A percentile compares a stretch with the other conserved stretches of the same genome.
Conservation (phyloP, 2,113 vertebrate species). For the Varanus salvator region DNA sequence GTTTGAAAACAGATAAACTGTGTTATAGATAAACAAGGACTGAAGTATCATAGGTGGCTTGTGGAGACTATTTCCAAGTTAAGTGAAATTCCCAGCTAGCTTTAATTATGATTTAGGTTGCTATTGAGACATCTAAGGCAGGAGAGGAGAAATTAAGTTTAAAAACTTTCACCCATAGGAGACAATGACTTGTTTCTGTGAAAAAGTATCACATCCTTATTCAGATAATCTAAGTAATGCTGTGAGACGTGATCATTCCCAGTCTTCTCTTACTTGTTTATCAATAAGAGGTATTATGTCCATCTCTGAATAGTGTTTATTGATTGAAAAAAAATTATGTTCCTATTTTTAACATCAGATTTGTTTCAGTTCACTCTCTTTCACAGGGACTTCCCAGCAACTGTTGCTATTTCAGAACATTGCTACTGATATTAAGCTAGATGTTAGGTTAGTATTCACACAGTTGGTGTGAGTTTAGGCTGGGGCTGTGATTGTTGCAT, state of each 20-base stretch:
- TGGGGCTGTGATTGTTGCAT: background rate
- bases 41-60: background rate
- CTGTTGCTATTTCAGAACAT: background rate
- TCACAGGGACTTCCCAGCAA: background rate
- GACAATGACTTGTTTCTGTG: background rate
- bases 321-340: background rate
- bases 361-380: background rate
- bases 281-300: background rate
- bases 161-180: background rate
- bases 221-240: background rate
- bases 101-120: background rate
- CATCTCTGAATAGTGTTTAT: background rate
- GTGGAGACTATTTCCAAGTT: background rate
- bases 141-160: background rate
- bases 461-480: background rate
- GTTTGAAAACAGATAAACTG: too few species aligned
- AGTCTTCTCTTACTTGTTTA: background rate
- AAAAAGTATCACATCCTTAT: background rate
- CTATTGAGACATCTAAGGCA: background rate
- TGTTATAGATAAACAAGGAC: background rate
- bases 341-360: background rate
- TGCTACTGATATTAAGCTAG: background rate
- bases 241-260: background rate
- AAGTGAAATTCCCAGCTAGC: background rate
- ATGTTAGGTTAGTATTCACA: background rate